Conservation (phyloP, 2,888 invertebrate genomes). For the Perizoma affinitatum region DNA sequence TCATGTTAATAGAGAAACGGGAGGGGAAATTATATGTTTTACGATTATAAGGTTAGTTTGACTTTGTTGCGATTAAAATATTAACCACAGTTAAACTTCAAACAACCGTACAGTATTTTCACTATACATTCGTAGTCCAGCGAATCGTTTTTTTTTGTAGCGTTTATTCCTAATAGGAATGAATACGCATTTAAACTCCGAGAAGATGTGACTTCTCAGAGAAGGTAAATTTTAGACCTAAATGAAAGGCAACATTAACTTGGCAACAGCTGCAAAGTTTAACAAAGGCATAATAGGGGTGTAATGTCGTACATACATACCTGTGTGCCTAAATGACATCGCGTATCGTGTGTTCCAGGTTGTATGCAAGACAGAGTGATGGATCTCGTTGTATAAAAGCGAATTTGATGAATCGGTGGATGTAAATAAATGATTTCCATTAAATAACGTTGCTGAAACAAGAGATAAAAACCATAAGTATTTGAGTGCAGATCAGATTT, state of each 20-base stretch:
- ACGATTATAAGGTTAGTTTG: background rate
- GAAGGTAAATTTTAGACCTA: background rate
- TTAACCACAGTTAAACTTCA: background rate
- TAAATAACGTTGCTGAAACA: slow-evolving; percentile 15
- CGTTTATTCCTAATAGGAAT: too few relatives aligned
- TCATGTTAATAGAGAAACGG: slow-evolving; percentile 7
- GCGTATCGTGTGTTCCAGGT: slow-evolving; percentile 17
- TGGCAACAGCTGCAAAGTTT: slow-evolving; percentile 16
- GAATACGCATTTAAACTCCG: too few relatives aligned
- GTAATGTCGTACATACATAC: slow-evolving; percentile 17
- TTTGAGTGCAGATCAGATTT: slow-evolving; percentile 20
- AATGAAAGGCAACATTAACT: slow-evolving; percentile 4
- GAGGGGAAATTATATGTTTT: too few relatives aligned
- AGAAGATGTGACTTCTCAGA: too few relatives aligned
- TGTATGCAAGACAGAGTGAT: slow-evolving; percentile 22
- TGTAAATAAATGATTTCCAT: slow-evolving; percentile 27
- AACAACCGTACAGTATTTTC: too few relatives aligned
- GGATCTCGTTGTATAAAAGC: slow-evolving; percentile 15
- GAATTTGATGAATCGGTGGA: slow-evolving; percentile 22
- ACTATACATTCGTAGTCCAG: too few relatives aligned
- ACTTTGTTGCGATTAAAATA: background rate
- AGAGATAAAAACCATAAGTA: slow-evolving; percentile 6
- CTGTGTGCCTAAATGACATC: slow-evolving; percentile 10
- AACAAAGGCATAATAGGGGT: slow-evolving; percentile 19
- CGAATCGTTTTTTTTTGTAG: too few relatives aligned